A percentile compares a stretch with the other conserved stretches of the same genome.
These are phyloP conservation scores for Pangasius krempfi DNA, from an alignment of 2,797 vertebrate species.

Conservation along the genomic window DNA sequence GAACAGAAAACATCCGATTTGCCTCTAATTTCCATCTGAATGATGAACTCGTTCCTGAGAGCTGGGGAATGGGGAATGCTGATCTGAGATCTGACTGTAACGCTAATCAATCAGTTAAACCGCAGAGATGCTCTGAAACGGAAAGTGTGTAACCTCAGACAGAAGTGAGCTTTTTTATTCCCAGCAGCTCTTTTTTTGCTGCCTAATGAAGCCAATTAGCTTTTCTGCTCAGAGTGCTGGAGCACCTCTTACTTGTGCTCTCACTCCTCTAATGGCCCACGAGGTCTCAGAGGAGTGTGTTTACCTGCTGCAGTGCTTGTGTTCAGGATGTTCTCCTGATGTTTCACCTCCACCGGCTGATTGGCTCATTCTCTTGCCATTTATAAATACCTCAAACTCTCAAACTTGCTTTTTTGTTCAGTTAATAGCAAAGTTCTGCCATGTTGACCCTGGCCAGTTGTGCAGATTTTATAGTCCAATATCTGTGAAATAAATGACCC, in stretches of 20 bases:
- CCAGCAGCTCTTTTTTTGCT: slow-evolving; percentile 23
- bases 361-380: neutral
- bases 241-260: slow-evolving; percentile 37
- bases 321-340: slow-evolving; percentile 26
- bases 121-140: slow-evolving; percentile 10
- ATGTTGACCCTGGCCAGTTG: no score
- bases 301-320: slow-evolving; percentile 39
- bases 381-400: neutral
- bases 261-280: slow-evolving; percentile 31
- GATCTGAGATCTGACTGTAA: slow-evolving; percentile 26
- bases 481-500: neutral
- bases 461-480: neutral
- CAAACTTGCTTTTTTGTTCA: neutral
- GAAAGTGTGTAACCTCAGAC: slow-evolving; percentile 20
- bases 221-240: slow-evolving; percentile 40
- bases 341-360: slow-evolving; percentile 16
- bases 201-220: slow-evolving; percentile 51
- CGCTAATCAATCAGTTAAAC: slow-evolving; percentile 39
- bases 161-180: neutral
- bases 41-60: slow-evolving; percentile 26
- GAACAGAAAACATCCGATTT: slow-evolving; percentile 18
- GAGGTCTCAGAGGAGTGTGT: slow-evolving; percentile 31
- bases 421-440: neutral
- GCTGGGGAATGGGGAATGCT: neutral
- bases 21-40: slow-evolving; percentile 17